These are phyloP conservation scores for Platanista minor DNA, from an alignment of 2,113 vertebrate species.

Conservation along the genomic window DNA sequence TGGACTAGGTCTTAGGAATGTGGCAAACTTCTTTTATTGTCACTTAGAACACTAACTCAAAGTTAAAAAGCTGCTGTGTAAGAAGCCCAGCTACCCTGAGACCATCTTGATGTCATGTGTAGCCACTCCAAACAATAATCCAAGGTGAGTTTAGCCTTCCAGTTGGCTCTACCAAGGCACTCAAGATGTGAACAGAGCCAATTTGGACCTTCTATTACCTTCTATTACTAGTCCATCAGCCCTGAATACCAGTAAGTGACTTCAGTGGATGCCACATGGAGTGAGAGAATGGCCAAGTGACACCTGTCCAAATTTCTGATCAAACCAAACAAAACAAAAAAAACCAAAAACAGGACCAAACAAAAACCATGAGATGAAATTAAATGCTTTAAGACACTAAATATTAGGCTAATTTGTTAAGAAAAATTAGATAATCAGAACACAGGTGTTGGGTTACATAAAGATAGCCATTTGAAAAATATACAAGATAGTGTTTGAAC, in stretches of 20 bases:
- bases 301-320: background rate
- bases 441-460: background rate
- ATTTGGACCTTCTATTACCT: fast-evolving
- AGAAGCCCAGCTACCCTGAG: background rate
- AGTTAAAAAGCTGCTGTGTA: background rate
- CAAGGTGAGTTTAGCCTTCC: background rate
- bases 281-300: background rate
- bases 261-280: background rate
- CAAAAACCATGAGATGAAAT: background rate
- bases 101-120: background rate
- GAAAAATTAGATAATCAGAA: background rate
- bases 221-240: background rate
- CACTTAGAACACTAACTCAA: background rate
- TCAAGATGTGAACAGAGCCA: background rate
- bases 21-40: background rate
- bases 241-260: background rate
- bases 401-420: background rate
- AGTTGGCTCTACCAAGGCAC: background rate
- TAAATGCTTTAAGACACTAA: background rate
- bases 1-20: background rate
- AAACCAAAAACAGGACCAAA: background rate
- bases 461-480: background rate
- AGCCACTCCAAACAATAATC: no score
- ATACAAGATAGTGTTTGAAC: background rate
- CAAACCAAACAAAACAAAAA: background rate